Percentiles rank a stretch among this genome's conserved stretches.
phyloP scores from a whole-genome alignment of 2,113 vertebrate species.

The Podiceps cristatus region DNA sequence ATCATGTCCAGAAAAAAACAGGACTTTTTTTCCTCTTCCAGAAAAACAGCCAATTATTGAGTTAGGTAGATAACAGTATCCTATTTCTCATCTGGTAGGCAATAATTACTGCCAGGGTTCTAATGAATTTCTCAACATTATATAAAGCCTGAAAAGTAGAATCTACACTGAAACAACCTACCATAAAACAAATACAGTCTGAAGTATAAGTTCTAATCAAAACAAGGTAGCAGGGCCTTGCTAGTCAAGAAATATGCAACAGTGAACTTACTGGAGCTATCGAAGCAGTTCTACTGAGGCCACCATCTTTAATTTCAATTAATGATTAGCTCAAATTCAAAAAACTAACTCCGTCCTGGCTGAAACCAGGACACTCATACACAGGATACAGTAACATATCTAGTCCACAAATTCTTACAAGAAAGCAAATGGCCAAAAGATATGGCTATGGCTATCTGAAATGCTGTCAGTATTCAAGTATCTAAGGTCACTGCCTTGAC shows the following conservation, averaged over 20 bases:
- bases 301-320: not conserved
- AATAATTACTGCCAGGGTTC: not conserved
- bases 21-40: not conserved
- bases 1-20: not conserved
- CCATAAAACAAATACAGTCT: not conserved
- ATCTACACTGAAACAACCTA: not conserved
- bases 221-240: not conserved
- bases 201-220: not conserved
- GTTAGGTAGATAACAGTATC: not conserved
- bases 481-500: not conserved
- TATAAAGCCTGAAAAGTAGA: not conserved
- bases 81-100: not conserved
- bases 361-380: too few relatives aligned
- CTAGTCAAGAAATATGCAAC: not conserved
- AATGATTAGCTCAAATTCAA: not conserved
- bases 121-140: not conserved
- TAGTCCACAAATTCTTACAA: not conserved
- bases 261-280: not conserved
- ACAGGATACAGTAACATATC: not conserved
- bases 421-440: not conserved
- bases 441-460: not conserved
- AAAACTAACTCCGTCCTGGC: too few relatives aligned
- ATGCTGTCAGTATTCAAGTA: not conserved
- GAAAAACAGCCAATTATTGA: not conserved
- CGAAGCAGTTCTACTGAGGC: not conserved